Percentiles rank a stretch among this genome's conserved stretches.
Conservation (phyloP, 2,888 invertebrate genomes). For the Zootermopsis nevadensis region DNA sequence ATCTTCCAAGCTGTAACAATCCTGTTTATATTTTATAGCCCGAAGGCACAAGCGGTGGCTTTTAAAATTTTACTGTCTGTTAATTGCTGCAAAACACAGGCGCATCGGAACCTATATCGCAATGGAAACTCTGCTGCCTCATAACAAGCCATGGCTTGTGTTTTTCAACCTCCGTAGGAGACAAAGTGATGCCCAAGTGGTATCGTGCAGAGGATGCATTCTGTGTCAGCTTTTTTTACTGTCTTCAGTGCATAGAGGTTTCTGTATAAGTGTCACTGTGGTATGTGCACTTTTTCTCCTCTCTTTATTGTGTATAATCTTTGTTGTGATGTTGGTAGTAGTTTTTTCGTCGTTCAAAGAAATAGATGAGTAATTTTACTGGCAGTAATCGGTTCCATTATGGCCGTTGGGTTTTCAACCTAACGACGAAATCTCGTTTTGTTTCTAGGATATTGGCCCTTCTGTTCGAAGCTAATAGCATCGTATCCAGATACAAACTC, state of each 20-base stretch:
- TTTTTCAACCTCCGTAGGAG: neutral
- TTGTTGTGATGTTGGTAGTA: conserved; percentile 6
- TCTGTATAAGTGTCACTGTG: neutral
- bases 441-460: neutral
- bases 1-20: neutral
- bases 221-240: neutral
- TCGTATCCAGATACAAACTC: too few species aligned
- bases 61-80: conserved; percentile 33
- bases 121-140: neutral
- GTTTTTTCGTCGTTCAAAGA: conserved; percentile 4
- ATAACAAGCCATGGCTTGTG: neutral
- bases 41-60: neutral
- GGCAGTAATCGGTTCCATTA: conserved; percentile 14
- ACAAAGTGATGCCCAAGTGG: neutral
- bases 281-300: neutral
- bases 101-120: neutral
- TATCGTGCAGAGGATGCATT: neutral
- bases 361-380: conserved; percentile 2
- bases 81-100: conserved; percentile 32
- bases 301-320: neutral
- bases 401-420: conserved; percentile 3
- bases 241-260: neutral
- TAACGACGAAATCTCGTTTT: conserved; percentile 1
- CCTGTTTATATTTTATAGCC: conserved; percentile 6
- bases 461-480: neutral